Evolutionary conservation across 2,888 invertebrate species (phyloP), one percentile per base, ranked within the genome.

Genomic region (Augiades crinisus): DNA sequence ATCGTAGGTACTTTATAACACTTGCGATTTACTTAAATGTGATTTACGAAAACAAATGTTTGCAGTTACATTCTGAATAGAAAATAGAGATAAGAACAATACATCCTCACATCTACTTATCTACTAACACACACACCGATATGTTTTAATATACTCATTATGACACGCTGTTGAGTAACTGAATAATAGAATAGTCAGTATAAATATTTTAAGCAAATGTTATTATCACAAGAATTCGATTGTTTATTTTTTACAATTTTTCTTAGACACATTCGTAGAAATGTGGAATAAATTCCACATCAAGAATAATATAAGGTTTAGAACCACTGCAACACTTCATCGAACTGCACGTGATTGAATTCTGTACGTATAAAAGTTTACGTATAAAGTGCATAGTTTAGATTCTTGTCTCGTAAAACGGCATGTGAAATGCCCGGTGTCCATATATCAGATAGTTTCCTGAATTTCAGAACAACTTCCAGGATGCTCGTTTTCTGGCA

Each of bases 271-370:
- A n/a, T n/a, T n/a, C n/a, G n/a, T n/a, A n/a, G n/a, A n/a, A n/a
- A n/a, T n/a, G n/a, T n/a, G n/a, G n/a, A n/a, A n/a, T n/a, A n/a
- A n/a, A n/a, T n/a, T n/a, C n/a, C n/a, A n/a, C n/a, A n/a, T n/a
- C n/a, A n/a, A n/a, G n/a, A n/a, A n/a, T n/a, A n/a, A n/a, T n/a
- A n/a, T n/a, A 31, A 47, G 21, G 14, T 47, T 47, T 30, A 31
- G 31, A 31, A 47, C 27, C 10, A 10, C 27, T 47, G 62, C 66
- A 57, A 62, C 66, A 69, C 70, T 70, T 68, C 61, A 63, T 63
- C 63, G 64, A 70, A 73, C 72, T 72, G 71, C 73, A 73, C 70
- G n/a, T 79, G 82, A 82, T 83, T 83, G 80, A 72, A 78, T 79
- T 78, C 64, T 65, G 59, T 68, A 68, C 68, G 68, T 68, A 78